Evolutionary conservation across 2,797 vertebrate genomes (phyloP), one percentile per base, ranked within the genome.

Genomic region (Gallinago nigripennis): DNA sequence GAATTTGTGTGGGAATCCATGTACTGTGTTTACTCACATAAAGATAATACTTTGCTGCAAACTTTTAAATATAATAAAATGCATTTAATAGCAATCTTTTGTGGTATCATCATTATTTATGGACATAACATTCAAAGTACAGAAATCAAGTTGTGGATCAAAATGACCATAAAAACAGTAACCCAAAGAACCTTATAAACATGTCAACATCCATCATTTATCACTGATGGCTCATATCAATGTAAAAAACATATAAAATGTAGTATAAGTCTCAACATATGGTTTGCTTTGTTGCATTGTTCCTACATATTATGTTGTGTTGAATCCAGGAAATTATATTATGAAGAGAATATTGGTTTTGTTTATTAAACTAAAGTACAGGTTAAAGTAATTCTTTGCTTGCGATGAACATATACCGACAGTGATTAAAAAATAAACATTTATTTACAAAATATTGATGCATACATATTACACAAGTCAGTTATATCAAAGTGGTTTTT

Each of bases 391-490:
- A 94, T 97, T 95, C 68, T 97, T 95, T 97, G 97, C 97, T 98
- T 98, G 98, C 19, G 76, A 96, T 98, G 97, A 97, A 99, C 98
- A 98, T 98, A 98, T 97, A 98, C 98, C 98, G 98, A 98, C 98
- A 98, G 97, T 98, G 98, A 98, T 98, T 98, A 98, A 98, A 99
- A 99, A 98, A 98, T 97, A 98, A 98, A 98, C 98, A 98, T 98
- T 98, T 98, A 99, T 98, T 98, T 98, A 99, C 98, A 99, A 98
- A 99, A 98, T 98, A 98, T 98, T 98, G 98, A 98, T 98, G 98
- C 98, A 98, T 98, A 99, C 98, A 99, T 98, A 99, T 99, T 98
- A 99, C 98, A 99, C 98, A 99, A 99, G 98, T 98, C 98, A 98
- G 98, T 98, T 98, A 97, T 98, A 99, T 99, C 98, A 98, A 99